phyloP scores from a whole-genome alignment of 2,888 invertebrate genomes.

The Campaea margaritaria region DNA sequence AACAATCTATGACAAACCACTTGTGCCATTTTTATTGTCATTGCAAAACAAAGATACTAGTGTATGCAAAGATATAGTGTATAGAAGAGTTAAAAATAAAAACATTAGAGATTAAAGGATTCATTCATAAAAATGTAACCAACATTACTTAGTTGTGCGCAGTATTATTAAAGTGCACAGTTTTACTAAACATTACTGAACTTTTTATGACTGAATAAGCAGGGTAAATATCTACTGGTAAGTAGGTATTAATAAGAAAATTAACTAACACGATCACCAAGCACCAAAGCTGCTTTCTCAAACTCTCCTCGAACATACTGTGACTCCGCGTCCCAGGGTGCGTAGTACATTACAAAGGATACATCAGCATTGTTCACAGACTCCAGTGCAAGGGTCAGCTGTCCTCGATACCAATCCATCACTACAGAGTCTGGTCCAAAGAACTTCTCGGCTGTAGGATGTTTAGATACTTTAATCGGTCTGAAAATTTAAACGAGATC shows the following conservation, averaged over 20 bases:
- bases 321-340: constrained; percentile 97
- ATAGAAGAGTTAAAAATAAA: too few relatives aligned
- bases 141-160: too few relatives aligned
- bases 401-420: constrained; percentile 91
- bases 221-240: too few relatives aligned
- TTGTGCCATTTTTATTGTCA: too few relatives aligned
- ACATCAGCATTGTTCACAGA: constrained; percentile 88
- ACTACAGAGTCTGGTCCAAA: constrained; percentile 89
- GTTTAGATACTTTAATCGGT: constrained; percentile 72
- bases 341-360: constrained; percentile 96
- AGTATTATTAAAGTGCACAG: too few relatives aligned
- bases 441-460: constrained; percentile 87
- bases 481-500: constrained; percentile 58
- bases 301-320: constrained; percentile 90
- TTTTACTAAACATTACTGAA: too few relatives aligned
- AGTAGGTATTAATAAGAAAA: constrained; percentile 16
- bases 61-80: too few relatives aligned
- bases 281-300: constrained; percentile 89
- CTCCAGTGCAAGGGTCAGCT: constrained; percentile 87
- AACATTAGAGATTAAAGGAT: too few relatives aligned
- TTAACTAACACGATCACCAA: constrained; percentile 87
- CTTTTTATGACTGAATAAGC: too few relatives aligned
- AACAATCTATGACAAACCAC: too few relatives aligned
- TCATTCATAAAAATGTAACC: too few relatives aligned
- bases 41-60: too few relatives aligned